These are phyloP conservation scores for Phragmatobia fuliginosa DNA, from an alignment of 2,888 invertebrate species.

Conservation along the genomic window DNA sequence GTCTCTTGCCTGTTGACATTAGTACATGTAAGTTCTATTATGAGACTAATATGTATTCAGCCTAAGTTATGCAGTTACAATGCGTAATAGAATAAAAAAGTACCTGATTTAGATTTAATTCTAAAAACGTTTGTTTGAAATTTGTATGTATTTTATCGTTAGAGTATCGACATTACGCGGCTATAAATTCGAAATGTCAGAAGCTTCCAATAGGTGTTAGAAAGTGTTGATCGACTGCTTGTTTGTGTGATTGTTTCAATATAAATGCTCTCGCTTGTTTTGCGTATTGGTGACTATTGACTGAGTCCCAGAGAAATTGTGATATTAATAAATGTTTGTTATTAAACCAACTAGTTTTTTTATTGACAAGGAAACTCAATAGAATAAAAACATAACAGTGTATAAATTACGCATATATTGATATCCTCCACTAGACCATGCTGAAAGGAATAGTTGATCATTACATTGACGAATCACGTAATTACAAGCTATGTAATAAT, in stretches of 20 bases:
- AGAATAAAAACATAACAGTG: not conserved
- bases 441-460: conserved; percentile 28
- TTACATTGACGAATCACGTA: conserved; percentile 49
- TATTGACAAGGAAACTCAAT: conserved; percentile 5
- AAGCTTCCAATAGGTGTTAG: conserved; percentile 51
- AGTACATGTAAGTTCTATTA: conserved; percentile 52
- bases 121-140: conserved; percentile 59
- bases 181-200: conserved; percentile 51
- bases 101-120: conserved; percentile 80
- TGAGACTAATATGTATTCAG: conserved; percentile 56
- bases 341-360: conserved; percentile 45
- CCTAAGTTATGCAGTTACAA: conserved; percentile 59
- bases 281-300: conserved; percentile 60
- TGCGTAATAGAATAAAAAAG: conserved; percentile 60
- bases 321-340: conserved; percentile 84
- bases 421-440: conserved; percentile 40
- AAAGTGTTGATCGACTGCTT: conserved; percentile 56
- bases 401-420: conserved; percentile 15
- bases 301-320: conserved; percentile 82
- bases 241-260: conserved; percentile 56
- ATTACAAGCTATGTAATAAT: conserved; percentile 45
- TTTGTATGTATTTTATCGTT: conserved; percentile 44
- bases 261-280: conserved; percentile 63
- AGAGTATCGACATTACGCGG: conserved; percentile 37
- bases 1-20: conserved; percentile 74